Base-by-base conservation (phyloP, 2,797 vertebrate species). In the Myiotriccus ornatus region DNA sequence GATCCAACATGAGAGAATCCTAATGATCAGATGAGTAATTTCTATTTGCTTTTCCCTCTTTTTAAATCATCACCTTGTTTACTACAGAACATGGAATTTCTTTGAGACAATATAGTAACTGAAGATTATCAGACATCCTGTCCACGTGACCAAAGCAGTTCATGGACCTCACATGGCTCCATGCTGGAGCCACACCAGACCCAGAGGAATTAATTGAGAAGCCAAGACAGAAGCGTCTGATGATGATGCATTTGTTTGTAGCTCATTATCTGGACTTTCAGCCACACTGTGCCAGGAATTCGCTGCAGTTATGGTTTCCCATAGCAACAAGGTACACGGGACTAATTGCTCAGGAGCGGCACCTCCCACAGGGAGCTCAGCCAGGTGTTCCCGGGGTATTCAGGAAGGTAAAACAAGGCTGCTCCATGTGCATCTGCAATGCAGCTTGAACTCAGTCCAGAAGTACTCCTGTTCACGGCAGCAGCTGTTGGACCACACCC, bases 361-460 rank as follows among this genome's bases (percentile, higher is more conserved):
- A 39, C 16, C 35, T 64, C 39, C 32, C 8, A 3, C 46, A 14
- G 24, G 10, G 65, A 92, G 89, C 96, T 95, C 76, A 98, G 97
- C 98, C 98, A 41, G 98, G 97, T 12, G 98, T 98, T 97, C 98
- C 98, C 97, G 98, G 98, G 75, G 98, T 98, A 90, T 98, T 96
- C 89, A 99, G 98, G 93, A 98, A 99, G 96, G 97, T 97, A 89
- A 99, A 99, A 93, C 98, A 98, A 34, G 98, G 98, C 77, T 99
- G 98, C 94, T 99, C 98, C 98, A 98, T 97, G 91, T 98, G 98
- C 98, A 98, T 98, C 98, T 98, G 94, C 90, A 97, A 96, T 57
- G 84, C 34, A 93, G 64, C 73, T 80, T 28, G 46, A 39, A 19
- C 63, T 43, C 18, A 62, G 32, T 87, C 69, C 82, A 27, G 59